Evolutionary conservation across 2,888 invertebrate genomes (phyloP).

Genomic region (Acronicta aceris): DNA sequence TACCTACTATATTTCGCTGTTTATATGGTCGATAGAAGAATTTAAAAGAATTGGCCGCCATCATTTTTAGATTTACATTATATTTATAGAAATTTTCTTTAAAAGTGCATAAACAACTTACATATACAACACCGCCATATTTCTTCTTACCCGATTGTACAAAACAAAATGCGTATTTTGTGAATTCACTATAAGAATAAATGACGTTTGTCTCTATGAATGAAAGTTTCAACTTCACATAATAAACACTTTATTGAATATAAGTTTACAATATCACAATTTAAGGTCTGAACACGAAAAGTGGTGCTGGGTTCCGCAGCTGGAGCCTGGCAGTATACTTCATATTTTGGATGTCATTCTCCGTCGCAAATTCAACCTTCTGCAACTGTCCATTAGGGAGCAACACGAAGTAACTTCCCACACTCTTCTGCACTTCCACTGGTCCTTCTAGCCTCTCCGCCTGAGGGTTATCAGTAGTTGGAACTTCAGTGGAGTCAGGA

Average conservation of each 20-base stretch:
- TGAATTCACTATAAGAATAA: background rate
- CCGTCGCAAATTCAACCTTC: conserved; percentile 89
- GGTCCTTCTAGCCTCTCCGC: conserved; percentile 77
- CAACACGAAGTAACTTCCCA: conserved; percentile 90
- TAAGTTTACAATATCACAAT: conserved; percentile 26
- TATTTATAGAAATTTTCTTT: too few relatives aligned
- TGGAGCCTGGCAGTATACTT: conserved; percentile 89
- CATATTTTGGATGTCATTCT: conserved; percentile 88
- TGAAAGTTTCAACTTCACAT: conserved; percentile 6
- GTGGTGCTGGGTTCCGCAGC: conserved; percentile 79
- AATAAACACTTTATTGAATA: conserved; percentile 34
- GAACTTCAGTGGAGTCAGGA: conserved; percentile 71
- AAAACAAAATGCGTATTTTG: too few relatives aligned
- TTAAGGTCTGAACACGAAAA: conserved; percentile 75
- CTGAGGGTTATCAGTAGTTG: conserved; percentile 77
- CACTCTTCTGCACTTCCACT: conserved; percentile 83
- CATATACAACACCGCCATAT: too few relatives aligned
- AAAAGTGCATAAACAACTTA: too few relatives aligned
- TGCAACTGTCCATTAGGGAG: conserved; percentile 91
- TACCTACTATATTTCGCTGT: too few relatives aligned
- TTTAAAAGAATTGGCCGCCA: too few relatives aligned
- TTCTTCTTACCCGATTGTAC: too few relatives aligned
- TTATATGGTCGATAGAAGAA: too few relatives aligned
- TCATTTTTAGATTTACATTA: too few relatives aligned
- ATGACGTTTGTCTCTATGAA: background rate